Base-by-base conservation (phyloP, 2,888 invertebrate species). In the Caenorhabditis afra region DNA sequence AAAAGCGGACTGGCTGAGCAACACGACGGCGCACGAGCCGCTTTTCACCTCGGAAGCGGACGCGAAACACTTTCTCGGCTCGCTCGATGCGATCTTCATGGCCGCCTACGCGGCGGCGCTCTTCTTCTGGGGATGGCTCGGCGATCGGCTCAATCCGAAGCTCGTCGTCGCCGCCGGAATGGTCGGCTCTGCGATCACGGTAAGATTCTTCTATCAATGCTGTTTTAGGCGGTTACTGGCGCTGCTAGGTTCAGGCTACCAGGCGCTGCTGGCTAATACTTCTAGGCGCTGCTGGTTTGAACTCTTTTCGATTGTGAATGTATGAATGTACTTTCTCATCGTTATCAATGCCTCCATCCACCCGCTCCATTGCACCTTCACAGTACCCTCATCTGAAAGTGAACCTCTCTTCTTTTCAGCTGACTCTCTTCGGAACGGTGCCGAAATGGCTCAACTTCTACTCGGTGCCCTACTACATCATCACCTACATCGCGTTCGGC, bases 51-150 rank as follows among this genome's bases (percentile, higher is more conserved):
- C 73, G 53, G 83, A 82, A 22, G 81, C 73, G 7, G 85, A 85
- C 10, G 90, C 90, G 8, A 88, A 88, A 52, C 81, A 81, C 18
- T 90, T 90, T 70, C 81, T 90, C 12, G 90, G 90, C 18, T 80
- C 83, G 1, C 76, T 90, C 20, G 90, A 90, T 52, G 89, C 88
- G 29, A 73, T 88, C 50, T 90, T 90, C 67, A 90, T 90, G 89
- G 80, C 81, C 23, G 88, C 82, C 59, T 90, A 90, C 66, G 89
- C 90, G 3, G 80, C 82, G 20, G 91, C 92, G 3, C 86, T 92
- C 5, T 91, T 91, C 85, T 90, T 92, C 53, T 92, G 91, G 90
- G 92, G 92, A 37, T 90, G 90, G 83, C 68, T 92, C 55, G 92
- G 92, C 37, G 92, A 92, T 84, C 90, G 91, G 73, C 90, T 91